Percentiles rank a stretch among this genome's conserved stretches.
phyloP scores from a whole-genome alignment of 2,888 invertebrate genomes.

The Erynnis tages region DNA sequence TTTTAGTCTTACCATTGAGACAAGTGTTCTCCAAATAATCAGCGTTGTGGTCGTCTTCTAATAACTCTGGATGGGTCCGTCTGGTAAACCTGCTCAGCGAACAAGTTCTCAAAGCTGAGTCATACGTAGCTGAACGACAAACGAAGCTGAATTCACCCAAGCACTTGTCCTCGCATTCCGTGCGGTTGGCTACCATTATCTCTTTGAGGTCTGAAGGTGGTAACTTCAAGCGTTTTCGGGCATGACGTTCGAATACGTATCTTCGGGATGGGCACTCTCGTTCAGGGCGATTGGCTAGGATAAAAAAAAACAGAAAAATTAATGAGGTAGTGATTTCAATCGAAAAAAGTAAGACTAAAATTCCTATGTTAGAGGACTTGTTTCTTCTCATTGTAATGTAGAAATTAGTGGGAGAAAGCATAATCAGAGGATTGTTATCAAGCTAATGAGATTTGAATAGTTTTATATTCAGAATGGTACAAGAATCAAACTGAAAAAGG shows the following conservation, averaged over 20 bases:
- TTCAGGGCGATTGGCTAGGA: constrained; percentile 88
- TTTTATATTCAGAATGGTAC: too few relatives aligned
- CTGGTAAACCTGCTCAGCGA: constrained; percentile 91
- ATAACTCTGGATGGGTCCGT: constrained; percentile 91
- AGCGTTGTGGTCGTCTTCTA: constrained; percentile 92
- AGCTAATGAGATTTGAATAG: too few relatives aligned
- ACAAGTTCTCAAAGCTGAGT: constrained; percentile 89
- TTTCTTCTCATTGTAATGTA: too few relatives aligned
- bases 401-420: too few relatives aligned
- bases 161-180: constrained; percentile 95
- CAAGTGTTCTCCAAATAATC: constrained; percentile 96
- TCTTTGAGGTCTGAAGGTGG: constrained; percentile 92
- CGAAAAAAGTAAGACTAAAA: too few relatives aligned
- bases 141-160: constrained; percentile 94
- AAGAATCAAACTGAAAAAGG: too few relatives aligned
- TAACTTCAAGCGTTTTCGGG: constrained; percentile 90
- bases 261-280: constrained; percentile 93
- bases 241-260: constrained; percentile 94
- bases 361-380: too few relatives aligned
- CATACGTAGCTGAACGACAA: constrained; percentile 93
- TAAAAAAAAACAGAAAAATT: not conserved
- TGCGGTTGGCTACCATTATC: constrained; percentile 91
- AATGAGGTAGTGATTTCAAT: too few relatives aligned
- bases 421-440: too few relatives aligned
- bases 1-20: constrained; percentile 84